Evolutionary conservation across 1,140 invertebrate species (phyloP).

Genomic region (Hyles euphorbiae): DNA sequence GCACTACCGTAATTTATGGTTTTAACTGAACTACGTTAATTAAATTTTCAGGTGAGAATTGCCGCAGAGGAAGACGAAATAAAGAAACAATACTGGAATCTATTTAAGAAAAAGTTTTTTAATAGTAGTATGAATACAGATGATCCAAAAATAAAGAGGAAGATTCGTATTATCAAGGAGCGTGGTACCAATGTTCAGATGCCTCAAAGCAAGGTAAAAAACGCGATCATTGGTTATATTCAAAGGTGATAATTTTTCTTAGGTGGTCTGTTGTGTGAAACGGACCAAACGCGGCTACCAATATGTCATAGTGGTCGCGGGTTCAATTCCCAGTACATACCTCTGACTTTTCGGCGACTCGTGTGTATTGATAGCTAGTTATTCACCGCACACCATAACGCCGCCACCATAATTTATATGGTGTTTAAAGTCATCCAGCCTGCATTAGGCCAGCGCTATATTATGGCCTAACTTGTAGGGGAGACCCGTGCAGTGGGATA

Average conservation of each 20-base stretch:
- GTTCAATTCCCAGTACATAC: no score
- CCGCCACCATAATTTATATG: no score
- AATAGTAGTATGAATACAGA: constrained; percentile 26
- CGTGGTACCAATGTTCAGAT: constrained; percentile 62
- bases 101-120: constrained; percentile 61
- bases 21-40: constrained; percentile 5
- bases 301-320: no score
- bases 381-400: no score
- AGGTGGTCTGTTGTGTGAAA: not conserved
- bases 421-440: no score
- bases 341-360: no score
- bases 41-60: constrained; percentile 46
- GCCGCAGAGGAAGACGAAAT: constrained; percentile 66
- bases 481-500: no score
- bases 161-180: constrained; percentile 58
- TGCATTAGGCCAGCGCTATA: no score
- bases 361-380: no score
- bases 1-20: constrained; percentile 1
- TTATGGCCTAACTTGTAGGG: no score
- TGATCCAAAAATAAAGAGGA: constrained; percentile 48
- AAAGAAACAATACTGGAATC: constrained; percentile 63
- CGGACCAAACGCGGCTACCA: not conserved
- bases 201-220: constrained; percentile 59
- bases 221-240: no score
- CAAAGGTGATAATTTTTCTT: constrained; percentile 4